Conservation (phyloP, 2,888 invertebrate species). For the Cepaea hortensis region DNA sequence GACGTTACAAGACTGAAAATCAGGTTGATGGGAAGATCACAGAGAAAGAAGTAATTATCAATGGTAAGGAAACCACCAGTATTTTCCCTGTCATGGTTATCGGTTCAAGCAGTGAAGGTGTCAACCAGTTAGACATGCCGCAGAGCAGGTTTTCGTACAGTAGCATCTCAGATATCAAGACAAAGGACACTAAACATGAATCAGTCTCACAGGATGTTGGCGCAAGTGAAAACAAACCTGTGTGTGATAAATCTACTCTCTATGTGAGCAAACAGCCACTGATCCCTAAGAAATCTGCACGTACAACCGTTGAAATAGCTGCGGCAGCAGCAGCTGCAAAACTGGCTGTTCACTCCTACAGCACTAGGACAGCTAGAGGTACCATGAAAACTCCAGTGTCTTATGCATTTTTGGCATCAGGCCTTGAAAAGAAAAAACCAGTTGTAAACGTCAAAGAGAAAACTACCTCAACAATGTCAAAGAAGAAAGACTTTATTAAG, state of each 20-base stretch:
- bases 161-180: not conserved
- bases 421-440: conserved; percentile 28
- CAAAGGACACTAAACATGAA: not conserved
- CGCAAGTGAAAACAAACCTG: not conserved
- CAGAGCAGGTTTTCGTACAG: not conserved
- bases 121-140: not conserved
- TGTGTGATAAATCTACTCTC: not conserved
- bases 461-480: conserved; percentile 26
- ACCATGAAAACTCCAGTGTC: conserved; percentile 29
- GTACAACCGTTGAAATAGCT: conserved; percentile 48
- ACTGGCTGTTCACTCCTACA: conserved; percentile 35
- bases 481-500: conserved; percentile 47
- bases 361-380: conserved; percentile 44
- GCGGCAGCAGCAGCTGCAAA: conserved; percentile 47
- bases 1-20: conserved; percentile 39
- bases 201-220: not conserved
- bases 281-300: conserved; percentile 9
- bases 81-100: not conserved
- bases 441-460: conserved; percentile 22
- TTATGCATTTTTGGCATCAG: conserved; percentile 42
- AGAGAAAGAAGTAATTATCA: conserved; percentile 5
- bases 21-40: conserved; percentile 20
- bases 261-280: not conserved
- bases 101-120: not conserved
- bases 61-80: not conserved